Evolutionary conservation across 2,113 vertebrate species (phyloP), one percentile per base, ranked within the genome.

Genomic region (Siphamia tubifer): DNA sequence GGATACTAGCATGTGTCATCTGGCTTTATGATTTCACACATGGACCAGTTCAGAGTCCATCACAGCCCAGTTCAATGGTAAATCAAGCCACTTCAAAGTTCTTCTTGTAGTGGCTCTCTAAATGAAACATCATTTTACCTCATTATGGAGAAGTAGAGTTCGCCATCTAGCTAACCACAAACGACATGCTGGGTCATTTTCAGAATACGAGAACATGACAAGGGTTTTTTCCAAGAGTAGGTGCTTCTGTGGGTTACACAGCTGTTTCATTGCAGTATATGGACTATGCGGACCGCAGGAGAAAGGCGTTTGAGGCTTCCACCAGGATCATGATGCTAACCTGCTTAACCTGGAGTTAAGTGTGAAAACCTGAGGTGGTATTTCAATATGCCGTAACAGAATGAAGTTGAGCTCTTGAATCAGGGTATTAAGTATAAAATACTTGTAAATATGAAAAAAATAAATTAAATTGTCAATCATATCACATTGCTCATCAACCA

Each of bases 71-170:
- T 51, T 35, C 27, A 32, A 68, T 71, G 48, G 32, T 76, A 68
- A 76, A 70, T 62, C 49, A 10, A 21, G 16, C 83, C 87, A 78
- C 77, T 72, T 80, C 52, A 85, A 74, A 40, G 73, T 25, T 57
- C 19, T 53, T 28, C 12, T 49, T 3, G 45, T n/a, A 12, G 49
- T 12, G 57, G 48, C 61, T 74, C 43, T 68, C 23, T 62, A 76
- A 81, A 66, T 72, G 54, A 83, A 81, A 79, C 79, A 77, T 79
- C 16, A 55, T 77, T 72, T 58, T 43, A 65, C 55, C 53, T 84
- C 39, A 42, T 87, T 81, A 76, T 24, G 49, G 62, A 20, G 48
- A 71, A 63, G 67, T 28, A 11, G 49, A 60, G 49, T 53, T 45
- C 28, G 58, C 61, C 43, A 35, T 58, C 34, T 56, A 25, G 36